Percentiles rank a stretch among this genome's conserved stretches.
Conservation (phyloP, 2,888 invertebrate genomes). For the Oxyteleia sp. region DNA sequence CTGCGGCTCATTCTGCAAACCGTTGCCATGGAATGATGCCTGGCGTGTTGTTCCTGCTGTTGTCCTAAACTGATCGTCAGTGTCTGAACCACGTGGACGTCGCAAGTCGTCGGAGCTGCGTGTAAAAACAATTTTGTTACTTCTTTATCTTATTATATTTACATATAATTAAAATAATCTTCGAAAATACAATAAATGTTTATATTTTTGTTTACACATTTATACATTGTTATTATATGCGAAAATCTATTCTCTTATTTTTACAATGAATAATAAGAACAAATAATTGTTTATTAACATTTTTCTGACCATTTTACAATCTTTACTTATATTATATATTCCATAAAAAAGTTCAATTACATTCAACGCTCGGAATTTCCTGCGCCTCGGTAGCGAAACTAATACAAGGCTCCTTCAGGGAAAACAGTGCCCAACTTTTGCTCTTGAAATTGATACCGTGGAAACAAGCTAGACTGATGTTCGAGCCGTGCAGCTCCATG, state of each 20-base stretch:
- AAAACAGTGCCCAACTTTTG: slow-evolving; percentile 98
- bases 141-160: too few relatives aligned
- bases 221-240: too few relatives aligned
- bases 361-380: slow-evolving; percentile 92
- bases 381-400: slow-evolving; percentile 98
- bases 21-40: slow-evolving; percentile 97
- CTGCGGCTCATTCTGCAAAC: slow-evolving; percentile 97
- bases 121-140: too few relatives aligned
- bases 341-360: too few relatives aligned
- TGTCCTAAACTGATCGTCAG: slow-evolving; percentile 96
- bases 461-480: slow-evolving; percentile 98
- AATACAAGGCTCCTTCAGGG: slow-evolving; percentile 96
- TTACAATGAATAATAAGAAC: slow-evolving; percentile 43
- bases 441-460: slow-evolving; percentile 98
- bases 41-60: slow-evolving; percentile 89
- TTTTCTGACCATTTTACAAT: too few relatives aligned
- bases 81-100: slow-evolving; percentile 96
- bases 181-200: too few relatives aligned
- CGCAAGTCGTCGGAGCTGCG: slow-evolving; percentile 88
- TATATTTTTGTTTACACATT: too few relatives aligned
- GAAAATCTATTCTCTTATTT: neutral
- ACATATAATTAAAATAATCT: too few relatives aligned
- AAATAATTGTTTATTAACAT: slow-evolving; percentile 38
- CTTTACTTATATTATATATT: too few relatives aligned
- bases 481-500: slow-evolving; percentile 95